These are phyloP conservation scores for Gambusia holbrooki DNA, from an alignment of 2,113 vertebrate species.

Conservation along the genomic window DNA sequence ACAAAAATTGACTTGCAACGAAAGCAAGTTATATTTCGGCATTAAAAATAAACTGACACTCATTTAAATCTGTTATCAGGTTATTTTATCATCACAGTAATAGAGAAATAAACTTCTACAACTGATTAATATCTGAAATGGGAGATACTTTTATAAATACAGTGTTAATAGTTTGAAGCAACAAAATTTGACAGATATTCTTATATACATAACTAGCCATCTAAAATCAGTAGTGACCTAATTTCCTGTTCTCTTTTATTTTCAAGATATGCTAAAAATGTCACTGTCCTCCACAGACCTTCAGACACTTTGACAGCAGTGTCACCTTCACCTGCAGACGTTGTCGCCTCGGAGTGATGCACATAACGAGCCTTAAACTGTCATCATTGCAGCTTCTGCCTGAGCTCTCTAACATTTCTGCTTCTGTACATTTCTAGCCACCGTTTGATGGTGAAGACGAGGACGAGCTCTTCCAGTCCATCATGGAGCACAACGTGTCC, in stretches of 20 bases:
- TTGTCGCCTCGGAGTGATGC: neutral
- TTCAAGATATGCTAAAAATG: neutral
- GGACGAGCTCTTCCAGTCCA: slow-evolving; percentile 97
- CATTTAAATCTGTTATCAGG: too few species aligned
- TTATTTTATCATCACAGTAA: neutral
- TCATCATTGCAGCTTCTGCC: neutral
- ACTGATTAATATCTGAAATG: neutral
- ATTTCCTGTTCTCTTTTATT: neutral
- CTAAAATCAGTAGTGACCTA: neutral
- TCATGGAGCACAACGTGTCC: slow-evolving; percentile 98
- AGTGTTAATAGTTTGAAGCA: neutral
- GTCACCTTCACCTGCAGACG: slow-evolving; percentile 5
- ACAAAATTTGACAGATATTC: neutral
- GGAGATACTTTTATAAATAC: neutral
- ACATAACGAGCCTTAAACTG: neutral
- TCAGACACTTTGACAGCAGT: neutral
- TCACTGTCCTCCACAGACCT: neutral
- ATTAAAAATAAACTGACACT: too few species aligned
- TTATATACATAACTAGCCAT: neutral
- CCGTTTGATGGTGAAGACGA: slow-evolving; percentile 98
- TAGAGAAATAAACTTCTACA: neutral
- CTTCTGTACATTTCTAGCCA: slow-evolving; percentile 79
- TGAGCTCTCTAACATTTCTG: neutral
- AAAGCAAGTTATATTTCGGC: too few species aligned
- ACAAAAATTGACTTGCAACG: too few species aligned